Evolutionary conservation across 2,797 vertebrate genomes (phyloP).

Genomic region (Gymnopithys bicolor): DNA sequence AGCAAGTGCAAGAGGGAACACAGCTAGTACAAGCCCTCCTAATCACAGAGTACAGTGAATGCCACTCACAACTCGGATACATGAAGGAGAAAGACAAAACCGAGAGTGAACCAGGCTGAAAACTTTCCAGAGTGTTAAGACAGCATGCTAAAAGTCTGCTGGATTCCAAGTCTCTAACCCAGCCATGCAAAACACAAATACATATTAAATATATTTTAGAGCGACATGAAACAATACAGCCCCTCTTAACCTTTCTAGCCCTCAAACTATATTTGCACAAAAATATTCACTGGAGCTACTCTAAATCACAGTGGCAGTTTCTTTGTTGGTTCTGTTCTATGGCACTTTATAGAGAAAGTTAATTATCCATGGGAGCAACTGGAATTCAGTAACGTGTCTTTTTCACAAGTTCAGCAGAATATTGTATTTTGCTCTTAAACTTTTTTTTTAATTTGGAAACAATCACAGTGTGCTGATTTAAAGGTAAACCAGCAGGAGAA

Average conservation of each 20-base stretch:
- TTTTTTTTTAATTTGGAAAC: background rate
- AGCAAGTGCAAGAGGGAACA: background rate
- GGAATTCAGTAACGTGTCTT: background rate
- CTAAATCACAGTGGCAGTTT: background rate
- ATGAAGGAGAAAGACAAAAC: background rate
- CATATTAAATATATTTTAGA: background rate
- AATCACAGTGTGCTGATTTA: background rate
- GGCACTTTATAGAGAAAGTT: background rate
- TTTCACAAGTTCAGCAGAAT: background rate
- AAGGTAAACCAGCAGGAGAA: too few relatives aligned
- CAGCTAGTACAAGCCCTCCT: background rate
- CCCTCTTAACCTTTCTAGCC: background rate
- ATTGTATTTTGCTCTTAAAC: background rate
- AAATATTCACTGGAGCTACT: background rate
- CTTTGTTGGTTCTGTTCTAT: background rate
- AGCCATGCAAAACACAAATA: background rate
- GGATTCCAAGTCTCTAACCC: background rate
- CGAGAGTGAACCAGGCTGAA: background rate
- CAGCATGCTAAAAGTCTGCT: accelerated
- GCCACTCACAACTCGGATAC: background rate
- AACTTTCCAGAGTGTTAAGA: background rate
- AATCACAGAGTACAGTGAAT: background rate
- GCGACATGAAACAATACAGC: background rate
- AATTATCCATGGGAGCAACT: background rate
- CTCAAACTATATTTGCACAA: background rate